Evolutionary conservation across 1,140 invertebrate species (phyloP), one percentile per base, ranked within the genome.

Genomic region (Drosophila azteca): DNA sequence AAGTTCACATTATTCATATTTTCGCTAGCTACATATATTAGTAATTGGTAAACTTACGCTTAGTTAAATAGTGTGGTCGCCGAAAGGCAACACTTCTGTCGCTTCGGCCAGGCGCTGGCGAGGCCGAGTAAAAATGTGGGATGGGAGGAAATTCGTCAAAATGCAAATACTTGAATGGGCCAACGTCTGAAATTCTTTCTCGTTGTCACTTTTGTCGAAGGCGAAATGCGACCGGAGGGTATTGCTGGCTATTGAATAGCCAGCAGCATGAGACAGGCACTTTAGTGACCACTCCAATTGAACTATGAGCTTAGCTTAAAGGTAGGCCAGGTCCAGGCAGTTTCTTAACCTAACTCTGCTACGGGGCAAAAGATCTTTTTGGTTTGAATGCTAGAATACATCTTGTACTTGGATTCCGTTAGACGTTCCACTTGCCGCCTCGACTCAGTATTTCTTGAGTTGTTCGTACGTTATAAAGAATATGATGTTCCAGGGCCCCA

Each of bases 401-500:
- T 63, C 79, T 82, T 82, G 75, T 82, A 82, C 69, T 78, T 65
- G 62, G 55, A 67, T 54, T 71, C 43, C 51, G 35, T 15, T 63
- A 15, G 26, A 45, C 54, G 31, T 43, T 31, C 15, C 15, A 13
- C 50, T 31, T 45, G 50, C 7, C 43, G 26, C 6, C 85, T 93
- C 43, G 26, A 3, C 85, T 93, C 91, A 94, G 60, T 95, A 77
- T 76, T 92, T 92, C 88, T 97, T 96, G 29, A 98, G 93, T 91
- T 98, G 97, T 92, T 98, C 97, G 92, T 98, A 99, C n/a, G 96
- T 97, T 77, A 98, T 95, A 92, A 99, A 99, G 93, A 99, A 99
- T 90, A 98, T 98, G 51, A 99, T 96, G 93, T 98, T 99, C 98
- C 97, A 99, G 2, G 98, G 98, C 1, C 97, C 97, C 96, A 99